Evolutionary conservation across 2,797 vertebrate genomes (phyloP), one percentile per base, ranked within the genome.

Genomic region (Takifugu ocellatus): DNA sequence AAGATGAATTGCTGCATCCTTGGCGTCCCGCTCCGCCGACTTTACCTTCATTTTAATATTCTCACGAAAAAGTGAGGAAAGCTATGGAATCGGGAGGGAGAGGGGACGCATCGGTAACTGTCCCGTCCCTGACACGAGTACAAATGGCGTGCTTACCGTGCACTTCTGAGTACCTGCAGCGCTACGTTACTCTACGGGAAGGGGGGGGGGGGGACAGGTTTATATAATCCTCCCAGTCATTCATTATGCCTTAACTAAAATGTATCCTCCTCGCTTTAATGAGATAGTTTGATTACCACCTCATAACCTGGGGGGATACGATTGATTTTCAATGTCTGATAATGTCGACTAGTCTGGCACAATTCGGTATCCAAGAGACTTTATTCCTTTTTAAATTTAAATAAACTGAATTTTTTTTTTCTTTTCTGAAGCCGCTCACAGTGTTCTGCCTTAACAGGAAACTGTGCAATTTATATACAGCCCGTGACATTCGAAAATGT

Each of bases 231-330:
- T 55, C 53, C 39, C 53, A 64, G 75, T 78, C 67, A 75, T 75
- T 74, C 56, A 77, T 75, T 72, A 80, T 72, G 45, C 56, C 57
- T 75, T 77, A 64, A 74, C 51, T 74, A 49, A 68, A 82, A 81
- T 84, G 66, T 77, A 77, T 82, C 62, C 68, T 70, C 63, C 60
- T 49, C 61, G 74, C 59, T 75, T 82, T 79, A 77, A 78, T 75
- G 72, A 79, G 78, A 81, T 67, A 66, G 77, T 60, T 81, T 75
- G 72, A 87, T 87, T 78, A 70, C 68, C 65, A 80, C 82, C 78
- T 72, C 59, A 68, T 69, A 79, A 77, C 74, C 81, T 78, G 74
- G 60, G 74, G 75, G 66, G 67, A 80, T 76, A 55, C 77, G 79
- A 74, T 82, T 61, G 61, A 74, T 83, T 85, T 84, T 72, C 70